Evolutionary conservation across 2,113 vertebrate species (phyloP).

Genomic region (Lophura nycthemera): DNA sequence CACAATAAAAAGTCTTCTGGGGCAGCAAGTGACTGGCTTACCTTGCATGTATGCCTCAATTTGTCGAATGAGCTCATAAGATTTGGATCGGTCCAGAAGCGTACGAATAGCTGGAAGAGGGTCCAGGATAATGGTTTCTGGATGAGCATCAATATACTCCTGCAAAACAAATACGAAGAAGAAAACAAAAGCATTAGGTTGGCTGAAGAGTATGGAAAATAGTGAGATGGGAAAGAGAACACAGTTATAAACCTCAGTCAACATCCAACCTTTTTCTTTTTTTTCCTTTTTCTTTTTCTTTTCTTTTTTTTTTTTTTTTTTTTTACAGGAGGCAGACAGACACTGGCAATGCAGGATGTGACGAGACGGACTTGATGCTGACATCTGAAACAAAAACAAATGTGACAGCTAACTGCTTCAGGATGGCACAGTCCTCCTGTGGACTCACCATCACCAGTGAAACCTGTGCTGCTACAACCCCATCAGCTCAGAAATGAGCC

Average conservation of each 20-base stretch:
- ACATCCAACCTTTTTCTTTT: neutral
- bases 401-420: neutral
- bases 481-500: neutral
- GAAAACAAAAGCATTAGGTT: neutral
- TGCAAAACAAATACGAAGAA: slow-evolving; percentile 67
- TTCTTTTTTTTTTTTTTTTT: neutral
- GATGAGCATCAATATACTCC: slow-evolving; percentile 97
- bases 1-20: neutral
- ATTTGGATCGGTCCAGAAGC: slow-evolving; percentile 95
- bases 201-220: neutral
- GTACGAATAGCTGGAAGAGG: slow-evolving; percentile 97
- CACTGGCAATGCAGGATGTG: neutral
- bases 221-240: neutral
- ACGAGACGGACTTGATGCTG: neutral
- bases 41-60: slow-evolving; percentile 97
- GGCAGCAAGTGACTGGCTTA: slow-evolving; percentile 52
- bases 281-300: neutral
- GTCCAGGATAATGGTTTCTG: slow-evolving; percentile 96
- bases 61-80: slow-evolving; percentile 95
- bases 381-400: neutral
- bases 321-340: neutral
- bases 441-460: neutral
- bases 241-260: neutral
- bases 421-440: neutral
- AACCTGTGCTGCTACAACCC: neutral